Evolutionary conservation across 2,888 invertebrate species (phyloP), one percentile per base, ranked within the genome.

Genomic region (Opisthograptis luteolata): DNA sequence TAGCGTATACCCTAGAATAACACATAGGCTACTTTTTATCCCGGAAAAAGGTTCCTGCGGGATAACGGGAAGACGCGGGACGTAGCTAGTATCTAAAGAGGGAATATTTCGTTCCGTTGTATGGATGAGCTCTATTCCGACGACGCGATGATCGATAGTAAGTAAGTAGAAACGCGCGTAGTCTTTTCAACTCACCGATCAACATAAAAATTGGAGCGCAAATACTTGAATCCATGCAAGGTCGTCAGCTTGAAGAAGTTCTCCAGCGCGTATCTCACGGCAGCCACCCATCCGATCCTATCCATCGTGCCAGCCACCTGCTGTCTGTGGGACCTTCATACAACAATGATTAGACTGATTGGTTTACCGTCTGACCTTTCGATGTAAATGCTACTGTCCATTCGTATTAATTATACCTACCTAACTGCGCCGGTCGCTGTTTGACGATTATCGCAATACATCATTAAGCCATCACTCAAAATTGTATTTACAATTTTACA

Each of bases 161-260:
- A n/a, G n/a, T n/a, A n/a, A n/a, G n/a, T n/a, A n/a, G n/a, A n/a
- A n/a, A n/a, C n/a, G n/a, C n/a, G n/a, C n/a, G n/a, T n/a, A n/a
- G n/a, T n/a, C n/a, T 24, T 9, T 10, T 12, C 0, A 17, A 41
- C 79, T 76, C 64, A 88, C 88, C 85, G 76, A 59, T 87, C 88
- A 3, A 60, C 49, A 34, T 56, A 71, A 62, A 73, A 70, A 22
- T 42, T 66, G 8, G 81, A 76, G 8, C 45, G 60, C 15, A 89
- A 60, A 68, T 89, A 89, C 59, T 89, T 90, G 50, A 89, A 87
- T 3, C 89, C 88, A 37, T 90, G 89, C 6, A 90, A 57, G 0
- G 87, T 87, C 0, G 88, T 89, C 0, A 76, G 76, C 35, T 67
- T 67, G 24, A 78, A 76, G 46, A 81, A 88, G 1, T 79, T 68